Conservation (phyloP, 2,888 invertebrate species). For the Oscheius sp. region DNA sequence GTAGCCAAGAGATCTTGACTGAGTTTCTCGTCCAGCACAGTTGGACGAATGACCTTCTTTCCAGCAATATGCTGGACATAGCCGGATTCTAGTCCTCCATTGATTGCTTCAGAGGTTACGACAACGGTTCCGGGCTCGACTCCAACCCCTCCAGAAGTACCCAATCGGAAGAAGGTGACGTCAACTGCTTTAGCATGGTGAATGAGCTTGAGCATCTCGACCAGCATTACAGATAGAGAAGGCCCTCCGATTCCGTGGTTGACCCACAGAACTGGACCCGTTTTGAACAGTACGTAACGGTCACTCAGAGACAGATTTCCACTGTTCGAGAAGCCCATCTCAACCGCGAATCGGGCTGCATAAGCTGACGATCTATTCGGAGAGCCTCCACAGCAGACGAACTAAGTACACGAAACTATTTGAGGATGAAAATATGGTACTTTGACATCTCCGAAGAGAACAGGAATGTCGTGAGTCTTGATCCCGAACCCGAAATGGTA, state of each 20-base stretch:
- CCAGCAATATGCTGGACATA: conserved; percentile 80
- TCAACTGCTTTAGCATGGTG: conserved; percentile 88
- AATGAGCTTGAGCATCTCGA: conserved; percentile 96
- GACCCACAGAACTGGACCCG: conserved; percentile 75
- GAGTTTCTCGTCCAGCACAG: conserved; percentile 85
- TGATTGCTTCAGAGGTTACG: conserved; percentile 90
- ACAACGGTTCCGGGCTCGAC: conserved; percentile 84
- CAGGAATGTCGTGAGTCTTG: conserved; percentile 58
- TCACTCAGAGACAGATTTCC: conserved; percentile 74
- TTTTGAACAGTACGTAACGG: conserved; percentile 75
- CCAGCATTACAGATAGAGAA: conserved; percentile 91
- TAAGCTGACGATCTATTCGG: conserved; percentile 74
- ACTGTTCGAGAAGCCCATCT: conserved; percentile 59
- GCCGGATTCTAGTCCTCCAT: conserved; percentile 84
- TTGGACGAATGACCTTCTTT: conserved; percentile 79
- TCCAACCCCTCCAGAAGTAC: conserved; percentile 80
- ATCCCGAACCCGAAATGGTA: conserved; percentile 70
- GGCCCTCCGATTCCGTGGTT: conserved; percentile 97
- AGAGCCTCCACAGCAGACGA: conserved; percentile 76
- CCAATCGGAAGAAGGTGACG: conserved; percentile 89
- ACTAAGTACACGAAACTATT: conserved; percentile 68
- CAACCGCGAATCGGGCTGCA: conserved; percentile 74
- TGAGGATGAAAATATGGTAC: conserved; percentile 32
- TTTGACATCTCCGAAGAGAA: conserved; percentile 58
- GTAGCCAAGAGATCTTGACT: conserved; percentile 84